phyloP scores from a whole-genome alignment of 2,888 invertebrate genomes.

The Oeneis ivallda region DNA sequence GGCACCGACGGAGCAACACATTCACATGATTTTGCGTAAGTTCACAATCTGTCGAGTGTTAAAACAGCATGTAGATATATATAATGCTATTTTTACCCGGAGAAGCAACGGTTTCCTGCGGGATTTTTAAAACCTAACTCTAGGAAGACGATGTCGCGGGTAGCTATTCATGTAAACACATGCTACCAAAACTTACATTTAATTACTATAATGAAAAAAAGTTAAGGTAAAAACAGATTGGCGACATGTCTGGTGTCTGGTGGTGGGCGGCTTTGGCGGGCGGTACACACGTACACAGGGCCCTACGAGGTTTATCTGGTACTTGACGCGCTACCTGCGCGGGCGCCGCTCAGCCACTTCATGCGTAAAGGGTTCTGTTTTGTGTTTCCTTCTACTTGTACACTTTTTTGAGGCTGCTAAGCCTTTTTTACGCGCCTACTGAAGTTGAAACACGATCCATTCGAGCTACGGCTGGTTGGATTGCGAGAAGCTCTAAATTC shows the following conservation, averaged over 20 bases:
- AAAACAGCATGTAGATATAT: too few relatives aligned
- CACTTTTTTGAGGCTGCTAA: slow-evolving; percentile 43
- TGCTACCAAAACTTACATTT: not conserved
- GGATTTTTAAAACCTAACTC: too few relatives aligned
- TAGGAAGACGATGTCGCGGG: too few relatives aligned
- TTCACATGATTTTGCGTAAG: too few relatives aligned
- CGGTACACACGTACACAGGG: slow-evolving; percentile 31
- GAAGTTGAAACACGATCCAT: slow-evolving; percentile 25
- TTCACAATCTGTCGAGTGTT: too few relatives aligned
- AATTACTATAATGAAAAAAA: not conserved
- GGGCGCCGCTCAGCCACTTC: slow-evolving; percentile 58
- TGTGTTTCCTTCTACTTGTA: slow-evolving; percentile 44
- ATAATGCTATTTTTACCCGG: too few relatives aligned
- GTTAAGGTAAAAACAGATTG: slow-evolving; percentile 26
- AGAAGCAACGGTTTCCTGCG: too few relatives aligned
- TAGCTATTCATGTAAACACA: too few relatives aligned
- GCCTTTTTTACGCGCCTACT: slow-evolving; percentile 37
- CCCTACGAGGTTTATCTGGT: slow-evolving; percentile 53
- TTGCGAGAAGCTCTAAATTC: too few relatives aligned
- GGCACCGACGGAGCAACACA: too few relatives aligned
- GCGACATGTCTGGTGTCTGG: slow-evolving; percentile 36
- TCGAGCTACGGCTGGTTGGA: slow-evolving; percentile 11
- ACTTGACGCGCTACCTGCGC: slow-evolving; percentile 61
- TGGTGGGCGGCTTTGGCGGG: slow-evolving; percentile 41
- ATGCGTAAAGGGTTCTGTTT: slow-evolving; percentile 59